phyloP scores from a whole-genome alignment of 2,113 vertebrate species.

The Salvelinus namaycush region DNA sequence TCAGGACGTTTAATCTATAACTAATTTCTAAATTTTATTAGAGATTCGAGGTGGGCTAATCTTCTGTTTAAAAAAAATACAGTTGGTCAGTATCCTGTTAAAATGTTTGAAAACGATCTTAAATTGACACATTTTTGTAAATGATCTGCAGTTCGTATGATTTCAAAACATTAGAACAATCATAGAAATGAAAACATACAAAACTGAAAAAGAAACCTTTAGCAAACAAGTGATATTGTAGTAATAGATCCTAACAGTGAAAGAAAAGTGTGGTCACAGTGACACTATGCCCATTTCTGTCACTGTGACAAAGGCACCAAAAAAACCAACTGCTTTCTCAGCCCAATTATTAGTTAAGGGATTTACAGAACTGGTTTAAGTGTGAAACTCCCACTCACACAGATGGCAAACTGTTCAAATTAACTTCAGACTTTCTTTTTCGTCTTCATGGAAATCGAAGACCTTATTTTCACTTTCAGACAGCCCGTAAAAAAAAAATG shows the following conservation, averaged over 20 bases:
- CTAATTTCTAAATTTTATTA: slow-evolving; percentile 54
- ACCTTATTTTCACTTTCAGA: background rate
- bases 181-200: background rate
- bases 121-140: slow-evolving; percentile 34
- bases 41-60: slow-evolving; percentile 52
- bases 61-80: slow-evolving; percentile 22
- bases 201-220: slow-evolving; percentile 5
- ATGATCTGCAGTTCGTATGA: background rate
- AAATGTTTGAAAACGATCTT: slow-evolving; percentile 25
- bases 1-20: no score
- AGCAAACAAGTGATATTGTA: background rate
- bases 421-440: background rate
- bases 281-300: no score
- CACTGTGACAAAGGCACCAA: slow-evolving; percentile 53
- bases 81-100: slow-evolving; percentile 38
- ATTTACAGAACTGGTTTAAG: background rate
- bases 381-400: background rate
- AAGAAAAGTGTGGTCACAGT: background rate
- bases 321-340: slow-evolving; percentile 11
- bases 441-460: background rate
- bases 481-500: background rate
- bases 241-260: slow-evolving; percentile 52
- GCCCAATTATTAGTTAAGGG: background rate
- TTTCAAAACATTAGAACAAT: slow-evolving; percentile 2
- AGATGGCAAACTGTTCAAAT: background rate